Evolutionary conservation across 2,888 invertebrate species (phyloP), one percentile per base, ranked within the genome.

Genomic region (Orchesellides sinensis): DNA sequence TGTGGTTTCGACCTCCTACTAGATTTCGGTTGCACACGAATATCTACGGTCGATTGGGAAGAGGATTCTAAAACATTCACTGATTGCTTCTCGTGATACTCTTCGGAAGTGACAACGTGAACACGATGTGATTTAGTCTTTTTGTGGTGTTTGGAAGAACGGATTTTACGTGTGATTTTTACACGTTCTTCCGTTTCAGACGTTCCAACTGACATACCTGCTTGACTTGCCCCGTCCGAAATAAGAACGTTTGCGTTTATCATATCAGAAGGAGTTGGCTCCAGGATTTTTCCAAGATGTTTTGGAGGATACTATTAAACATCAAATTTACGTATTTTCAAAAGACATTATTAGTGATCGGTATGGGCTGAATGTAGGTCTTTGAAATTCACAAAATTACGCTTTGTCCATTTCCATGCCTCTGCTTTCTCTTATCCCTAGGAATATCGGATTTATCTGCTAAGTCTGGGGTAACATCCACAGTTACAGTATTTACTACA

Each of bases 191-290:
- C 81, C 1, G 74, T 81, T 61, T 69, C 81, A 32, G 81, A 80
- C 0, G 73, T 66, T 5, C 47, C 32, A 3, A 74, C 21, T 4
- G 74, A 47, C 1, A 59, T n/a, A 0, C 47, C 74, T 10, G 61
- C 81, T 17, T 35, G 68, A 61, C 73, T 81, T 8, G 49, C 19
- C 10, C 35, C 63, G 2, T 72, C 66, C 0, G 65, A 35, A n/a
- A 4, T 29, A 10, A 54, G 8, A 0, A 81, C 40, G 29, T 81
- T 81, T 17, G 81, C 81, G 29, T 81, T 81, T 8, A 81, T 6
- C 74, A 81, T 81, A 32, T 81, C 81, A 0, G 81, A 81, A 0
- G 81, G 74, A 3, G 81, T 81, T 3, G 32, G 73, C 17, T 81
- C 81, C 12, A 74, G 14, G 14, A 68, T 47, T 59, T 72, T 80